Percentiles rank a stretch among this genome's conserved stretches.
phyloP scores from a whole-genome alignment of 2,797 vertebrate genomes.

The Agapornis canus region DNA sequence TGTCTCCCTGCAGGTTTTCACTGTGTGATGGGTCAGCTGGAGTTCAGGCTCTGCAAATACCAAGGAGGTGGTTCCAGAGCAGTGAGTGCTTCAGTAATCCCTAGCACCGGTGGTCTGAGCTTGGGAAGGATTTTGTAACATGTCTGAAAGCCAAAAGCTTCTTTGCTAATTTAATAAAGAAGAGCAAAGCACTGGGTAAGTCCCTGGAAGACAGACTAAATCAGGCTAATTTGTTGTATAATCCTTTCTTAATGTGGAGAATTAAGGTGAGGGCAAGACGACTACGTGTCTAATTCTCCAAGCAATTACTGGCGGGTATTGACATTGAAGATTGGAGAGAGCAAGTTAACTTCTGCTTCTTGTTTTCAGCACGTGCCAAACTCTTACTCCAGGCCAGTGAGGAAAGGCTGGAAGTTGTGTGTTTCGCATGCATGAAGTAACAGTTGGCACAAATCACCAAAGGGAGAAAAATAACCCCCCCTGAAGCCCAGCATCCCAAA shows the following conservation, averaged over 20 bases:
- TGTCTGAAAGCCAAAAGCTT: slow-evolving; percentile 38
- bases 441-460: slow-evolving; percentile 9
- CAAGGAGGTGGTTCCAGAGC: slow-evolving; percentile 42
- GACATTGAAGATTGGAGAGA: slow-evolving; percentile 8
- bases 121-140: slow-evolving; percentile 17
- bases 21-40: not conserved
- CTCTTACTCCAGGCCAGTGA: slow-evolving; percentile 25
- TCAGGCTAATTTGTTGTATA: slow-evolving; percentile 26
- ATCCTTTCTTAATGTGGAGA: slow-evolving; percentile 23
- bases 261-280: slow-evolving; percentile 7
- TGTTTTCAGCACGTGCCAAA: slow-evolving; percentile 44
- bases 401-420: slow-evolving; percentile 17
- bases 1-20: not conserved
- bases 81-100: slow-evolving; percentile 32
- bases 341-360: slow-evolving; percentile 2
- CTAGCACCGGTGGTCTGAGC: slow-evolving; percentile 17
- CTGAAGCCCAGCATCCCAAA: not conserved
- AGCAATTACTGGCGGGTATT: not conserved
- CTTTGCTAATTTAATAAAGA: slow-evolving; percentile 43
- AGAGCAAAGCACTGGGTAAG: not conserved
- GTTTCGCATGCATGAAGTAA: slow-evolving; percentile 40
- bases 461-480: not conserved
- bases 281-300: not conserved
- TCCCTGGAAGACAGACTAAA: not conserved
- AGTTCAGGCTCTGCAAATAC: slow-evolving; percentile 61